Conservation (phyloP, 2,888 invertebrate species). For the Nyleta sp. region DNA sequence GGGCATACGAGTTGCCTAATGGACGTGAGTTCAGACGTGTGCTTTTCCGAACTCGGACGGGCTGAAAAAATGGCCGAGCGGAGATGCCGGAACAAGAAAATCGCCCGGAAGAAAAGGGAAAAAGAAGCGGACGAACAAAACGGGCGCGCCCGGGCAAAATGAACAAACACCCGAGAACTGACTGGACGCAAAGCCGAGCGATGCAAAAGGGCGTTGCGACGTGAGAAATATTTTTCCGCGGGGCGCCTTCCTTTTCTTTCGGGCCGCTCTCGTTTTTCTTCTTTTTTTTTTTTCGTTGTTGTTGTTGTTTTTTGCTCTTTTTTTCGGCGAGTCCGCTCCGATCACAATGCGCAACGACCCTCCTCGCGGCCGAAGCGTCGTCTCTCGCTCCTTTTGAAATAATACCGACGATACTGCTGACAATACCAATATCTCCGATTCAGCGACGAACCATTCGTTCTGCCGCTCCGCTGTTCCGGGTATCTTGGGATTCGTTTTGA, state of each 20-base stretch:
- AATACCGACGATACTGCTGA: slow-evolving; percentile 71
- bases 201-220: slow-evolving; percentile 72
- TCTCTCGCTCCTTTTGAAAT: slow-evolving; percentile 72
- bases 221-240: slow-evolving; percentile 80
- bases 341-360: slow-evolving; percentile 51
- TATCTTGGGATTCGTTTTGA: slow-evolving; percentile 60
- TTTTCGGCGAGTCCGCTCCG: slow-evolving; percentile 28
- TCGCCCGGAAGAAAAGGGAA: slow-evolving; percentile 60
- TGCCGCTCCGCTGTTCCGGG: slow-evolving; percentile 17
- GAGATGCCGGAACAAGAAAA: slow-evolving; percentile 67
- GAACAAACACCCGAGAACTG: slow-evolving; percentile 23
- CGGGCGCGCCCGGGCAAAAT: slow-evolving; percentile 50
- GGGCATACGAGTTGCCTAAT: too few species aligned
- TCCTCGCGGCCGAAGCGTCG: slow-evolving; percentile 38
- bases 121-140: slow-evolving; percentile 55
- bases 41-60: too few species aligned
- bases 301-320: too few species aligned
- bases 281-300: slow-evolving; percentile 23
- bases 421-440: slow-evolving; percentile 67
- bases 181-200: slow-evolving; percentile 66
- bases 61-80: slow-evolving; percentile 60
- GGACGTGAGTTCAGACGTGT: too few species aligned
- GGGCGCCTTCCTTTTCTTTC: slow-evolving; percentile 60
- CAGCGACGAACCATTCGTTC: slow-evolving; percentile 57
- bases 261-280: slow-evolving; percentile 22